Base-by-base conservation (phyloP, 2,797 vertebrate species). In the Morus bassanus region DNA sequence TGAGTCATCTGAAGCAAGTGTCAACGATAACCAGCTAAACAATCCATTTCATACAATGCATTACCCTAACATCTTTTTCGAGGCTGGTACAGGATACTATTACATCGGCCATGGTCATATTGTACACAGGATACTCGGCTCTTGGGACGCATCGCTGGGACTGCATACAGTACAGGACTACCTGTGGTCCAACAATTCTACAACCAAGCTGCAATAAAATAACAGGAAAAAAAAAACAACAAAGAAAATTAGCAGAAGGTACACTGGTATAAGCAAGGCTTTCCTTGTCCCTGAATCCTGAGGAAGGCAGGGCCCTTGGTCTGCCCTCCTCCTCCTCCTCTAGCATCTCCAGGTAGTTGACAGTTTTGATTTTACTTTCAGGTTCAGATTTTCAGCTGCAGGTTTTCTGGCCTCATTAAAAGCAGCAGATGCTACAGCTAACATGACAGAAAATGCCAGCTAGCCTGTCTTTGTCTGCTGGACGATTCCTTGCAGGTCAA, bases 31-130 rank as follows among this genome's bases (percentile, higher is more conserved):
- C 4, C n/a, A 77, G 50, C 48, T 69, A 15, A 50, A 82, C 16
- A 41, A 57, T 11, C n/a, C 46, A 30, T 6, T 60, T 46, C n/a
- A 17, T 43, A 50, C 35, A 68, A 85, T 8, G 61, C 45, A 79
- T 96, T 97, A 99, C 99, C 98, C 99, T 98, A 73, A 97, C 94
- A 15, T 98, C 98, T 97, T 99, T 99, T 27, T 99, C 99, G 83
- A 99, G 97, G 92, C 98, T 99, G 89, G 99, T 99, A 95, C 99
- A 99, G 81, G 99, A 99, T 89, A 99, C 72, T 0, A 98, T 99
- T 77, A 99, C 92, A 46, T 99, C 98, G 11, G 98, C 99, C 99
- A 99, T 99, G 61, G 99, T 98, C 99, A 99, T 99, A 96, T 98
- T 99, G 92, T 99, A 99, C 67, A 99, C 98, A 0, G 99, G 99